phyloP scores from a whole-genome alignment of 2,888 invertebrate genomes.

The Prosapia bicincta region DNA sequence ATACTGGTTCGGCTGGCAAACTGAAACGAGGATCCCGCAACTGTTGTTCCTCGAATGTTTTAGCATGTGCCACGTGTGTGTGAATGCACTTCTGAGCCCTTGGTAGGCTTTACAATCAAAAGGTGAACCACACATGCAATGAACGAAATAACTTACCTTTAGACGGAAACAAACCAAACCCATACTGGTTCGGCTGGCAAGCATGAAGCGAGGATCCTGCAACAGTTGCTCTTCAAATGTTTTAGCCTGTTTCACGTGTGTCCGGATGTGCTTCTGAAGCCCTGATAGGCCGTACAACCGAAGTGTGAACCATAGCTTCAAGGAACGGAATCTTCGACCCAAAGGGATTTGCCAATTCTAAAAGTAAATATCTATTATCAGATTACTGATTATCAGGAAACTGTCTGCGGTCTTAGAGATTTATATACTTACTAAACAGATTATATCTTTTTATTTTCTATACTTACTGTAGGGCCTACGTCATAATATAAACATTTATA shows the following conservation, averaged over 20 bases:
- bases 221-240: conserved; percentile 70
- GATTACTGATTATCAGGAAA: too few relatives aligned
- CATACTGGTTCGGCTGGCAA: conserved; percentile 67
- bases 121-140: conserved; percentile 90
- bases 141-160: conserved; percentile 71
- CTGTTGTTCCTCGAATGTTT: conserved; percentile 71
- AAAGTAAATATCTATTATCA: conserved; percentile 46
- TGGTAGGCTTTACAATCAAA: conserved; percentile 76
- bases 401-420: too few relatives aligned
- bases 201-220: conserved; percentile 72
- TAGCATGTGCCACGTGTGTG: conserved; percentile 68
- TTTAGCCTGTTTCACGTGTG: conserved; percentile 69
- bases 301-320: conserved; percentile 93
- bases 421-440: too few relatives aligned
- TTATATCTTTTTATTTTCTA: too few relatives aligned
- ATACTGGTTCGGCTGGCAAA: conserved; percentile 66
- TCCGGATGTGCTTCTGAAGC: conserved; percentile 70
- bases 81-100: conserved; percentile 76
- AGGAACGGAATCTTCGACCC: conserved; percentile 80
- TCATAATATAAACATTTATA: too few relatives aligned
- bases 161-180: conserved; percentile 89
- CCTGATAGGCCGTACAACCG: conserved; percentile 78
- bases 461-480: too few relatives aligned
- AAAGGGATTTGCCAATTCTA: conserved; percentile 86
- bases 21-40: conserved; percentile 72